Conservation (phyloP, 2,797 vertebrate species). For the Pagetopsis macropterus region DNA sequence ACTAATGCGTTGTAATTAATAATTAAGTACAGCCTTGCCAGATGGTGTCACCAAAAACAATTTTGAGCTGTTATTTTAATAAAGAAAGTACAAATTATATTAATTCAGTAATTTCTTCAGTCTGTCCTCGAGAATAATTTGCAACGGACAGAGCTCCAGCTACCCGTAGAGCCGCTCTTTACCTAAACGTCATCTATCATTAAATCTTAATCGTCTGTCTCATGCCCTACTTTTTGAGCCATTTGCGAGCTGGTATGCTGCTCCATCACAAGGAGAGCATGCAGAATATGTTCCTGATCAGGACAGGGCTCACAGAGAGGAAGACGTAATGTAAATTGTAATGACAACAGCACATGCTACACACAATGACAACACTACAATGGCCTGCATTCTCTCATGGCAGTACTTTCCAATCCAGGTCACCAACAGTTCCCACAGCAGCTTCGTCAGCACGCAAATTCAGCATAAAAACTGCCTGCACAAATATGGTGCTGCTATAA, state of each 20-base stretch:
- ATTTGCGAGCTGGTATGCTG: constrained; percentile 28
- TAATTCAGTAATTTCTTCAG: not conserved
- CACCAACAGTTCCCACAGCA: constrained; percentile 1
- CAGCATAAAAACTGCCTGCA: constrained; percentile 9
- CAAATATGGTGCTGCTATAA: constrained; percentile 20
- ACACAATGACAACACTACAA: constrained; percentile 11
- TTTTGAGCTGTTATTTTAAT: not conserved
- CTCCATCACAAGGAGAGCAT: constrained; percentile 16
- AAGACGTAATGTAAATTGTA: not conserved
- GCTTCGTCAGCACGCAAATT: constrained; percentile 21
- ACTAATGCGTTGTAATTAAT: not conserved
- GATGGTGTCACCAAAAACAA: not conserved
- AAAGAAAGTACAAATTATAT: not conserved
- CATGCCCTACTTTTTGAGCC: constrained; percentile 59
- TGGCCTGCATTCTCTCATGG: constrained; percentile 9
- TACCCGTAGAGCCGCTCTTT: constrained; percentile 12
- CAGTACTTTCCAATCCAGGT: constrained; percentile 11
- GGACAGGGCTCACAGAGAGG: constrained; percentile 18
- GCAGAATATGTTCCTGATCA: constrained; percentile 14
- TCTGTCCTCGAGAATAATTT: constrained; percentile 7
- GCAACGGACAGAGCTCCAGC: not conserved
- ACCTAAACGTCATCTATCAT: constrained; percentile 50
- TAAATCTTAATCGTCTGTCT: constrained; percentile 63
- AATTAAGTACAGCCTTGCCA: not conserved
- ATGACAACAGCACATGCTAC: not conserved